Percentiles rank a stretch among this genome's conserved stretches.
Evolutionary conservation across 64 coral and sea anemone genomes (phyloP).

Genomic region (Acropora tenuis): DNA sequence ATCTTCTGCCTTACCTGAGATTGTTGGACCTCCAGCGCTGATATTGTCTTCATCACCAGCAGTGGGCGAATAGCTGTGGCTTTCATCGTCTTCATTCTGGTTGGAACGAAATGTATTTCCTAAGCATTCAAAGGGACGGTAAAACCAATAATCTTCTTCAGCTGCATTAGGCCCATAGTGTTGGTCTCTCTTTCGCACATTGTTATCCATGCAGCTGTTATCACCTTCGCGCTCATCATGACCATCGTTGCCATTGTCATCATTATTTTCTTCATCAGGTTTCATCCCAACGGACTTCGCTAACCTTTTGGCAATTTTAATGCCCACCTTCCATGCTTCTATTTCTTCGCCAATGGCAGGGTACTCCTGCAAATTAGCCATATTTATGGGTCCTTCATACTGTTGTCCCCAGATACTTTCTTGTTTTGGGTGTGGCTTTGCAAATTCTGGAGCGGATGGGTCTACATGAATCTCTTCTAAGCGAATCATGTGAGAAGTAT

Average conservation of each 20-base stretch:
- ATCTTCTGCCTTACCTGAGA: constrained; percentile 8
- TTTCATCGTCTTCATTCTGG: constrained; percentile 21
- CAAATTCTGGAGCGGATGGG: constrained; percentile 51
- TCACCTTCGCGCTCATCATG: neutral
- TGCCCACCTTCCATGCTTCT: constrained; percentile 54
- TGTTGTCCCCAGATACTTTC: constrained; percentile 58
- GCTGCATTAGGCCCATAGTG: neutral
- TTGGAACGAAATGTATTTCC: constrained; percentile 15
- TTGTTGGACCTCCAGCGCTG: constrained; percentile 11
- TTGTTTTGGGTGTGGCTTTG: constrained; percentile 60
- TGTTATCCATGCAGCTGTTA: neutral
- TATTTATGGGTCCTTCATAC: neutral
- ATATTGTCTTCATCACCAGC: constrained; percentile 2
- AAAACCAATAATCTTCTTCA: constrained; percentile 13
- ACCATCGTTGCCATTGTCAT: constrained; percentile 24
- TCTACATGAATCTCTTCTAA: constrained; percentile 38
- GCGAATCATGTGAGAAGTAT: constrained; percentile 37
- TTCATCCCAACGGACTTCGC: constrained; percentile 52
- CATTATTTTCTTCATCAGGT: constrained; percentile 27
- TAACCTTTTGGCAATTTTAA: constrained; percentile 38
- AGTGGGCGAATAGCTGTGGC: neutral
- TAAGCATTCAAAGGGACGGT: constrained; percentile 22
- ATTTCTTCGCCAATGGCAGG: neutral
- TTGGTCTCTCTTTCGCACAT: neutral
- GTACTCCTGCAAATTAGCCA: neutral